Conservation (phyloP, 1,140 invertebrate species). For the Aphelenchoides fujianensis region DNA sequence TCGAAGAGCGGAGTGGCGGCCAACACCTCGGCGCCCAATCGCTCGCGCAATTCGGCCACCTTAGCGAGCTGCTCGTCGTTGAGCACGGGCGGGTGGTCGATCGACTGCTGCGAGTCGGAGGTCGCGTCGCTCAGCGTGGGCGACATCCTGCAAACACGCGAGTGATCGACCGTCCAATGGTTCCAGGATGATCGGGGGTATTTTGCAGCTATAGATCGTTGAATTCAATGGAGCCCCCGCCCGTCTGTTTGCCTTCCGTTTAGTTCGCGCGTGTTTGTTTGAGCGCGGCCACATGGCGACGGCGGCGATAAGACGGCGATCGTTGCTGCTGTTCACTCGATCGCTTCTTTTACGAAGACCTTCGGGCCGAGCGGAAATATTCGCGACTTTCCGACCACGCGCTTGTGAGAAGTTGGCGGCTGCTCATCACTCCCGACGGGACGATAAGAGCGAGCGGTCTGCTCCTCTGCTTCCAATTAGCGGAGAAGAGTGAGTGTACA, state of each 20-base stretch:
- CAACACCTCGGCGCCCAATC: slow-evolving; percentile 2
- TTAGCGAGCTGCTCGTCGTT: background rate
- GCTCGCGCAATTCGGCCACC: slow-evolving; percentile 7
- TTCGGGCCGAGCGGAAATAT: too few species aligned
- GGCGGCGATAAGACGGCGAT: too few species aligned
- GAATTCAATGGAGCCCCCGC: background rate
- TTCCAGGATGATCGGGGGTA: too few species aligned
- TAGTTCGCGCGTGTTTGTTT: background rate
- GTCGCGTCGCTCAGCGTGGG: background rate
- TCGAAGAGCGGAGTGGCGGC: slow-evolving; percentile 13
- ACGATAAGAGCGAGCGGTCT: too few species aligned
- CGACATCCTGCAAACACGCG: background rate
- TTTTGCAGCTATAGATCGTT: background rate
- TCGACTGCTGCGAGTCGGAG: background rate
- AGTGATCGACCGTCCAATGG: background rate
- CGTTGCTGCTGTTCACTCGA: too few species aligned
- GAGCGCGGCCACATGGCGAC: too few species aligned
- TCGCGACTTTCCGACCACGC: too few species aligned
- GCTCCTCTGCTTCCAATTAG: too few species aligned
- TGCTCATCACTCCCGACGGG: too few species aligned
- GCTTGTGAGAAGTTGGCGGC: too few species aligned
- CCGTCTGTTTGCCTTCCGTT: background rate
- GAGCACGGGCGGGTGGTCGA: background rate
- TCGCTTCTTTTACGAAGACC: too few species aligned
- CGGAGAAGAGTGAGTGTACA: too few species aligned